Conservation (phyloP, 2,797 vertebrate genomes). For the Glyptemys insculpta region DNA sequence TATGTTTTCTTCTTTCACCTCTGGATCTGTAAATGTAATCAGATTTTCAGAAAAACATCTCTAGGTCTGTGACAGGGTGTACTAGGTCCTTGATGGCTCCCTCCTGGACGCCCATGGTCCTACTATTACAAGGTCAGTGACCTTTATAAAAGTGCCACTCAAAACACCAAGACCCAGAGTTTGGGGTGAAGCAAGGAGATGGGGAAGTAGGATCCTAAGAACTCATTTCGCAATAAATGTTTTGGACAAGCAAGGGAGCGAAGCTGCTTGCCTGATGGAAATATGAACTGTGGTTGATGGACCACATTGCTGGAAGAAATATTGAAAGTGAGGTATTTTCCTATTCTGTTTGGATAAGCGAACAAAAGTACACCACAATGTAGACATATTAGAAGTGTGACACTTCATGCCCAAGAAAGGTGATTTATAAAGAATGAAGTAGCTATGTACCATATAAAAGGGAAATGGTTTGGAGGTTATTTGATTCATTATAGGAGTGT, state of each 20-base stretch:
- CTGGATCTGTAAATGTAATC: not conserved
- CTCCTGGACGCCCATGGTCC: not conserved
- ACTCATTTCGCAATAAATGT: not conserved
- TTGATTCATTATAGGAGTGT: not conserved
- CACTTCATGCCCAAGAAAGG: accelerated
- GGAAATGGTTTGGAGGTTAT: not conserved
- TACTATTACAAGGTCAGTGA: not conserved
- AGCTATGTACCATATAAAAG: not conserved
- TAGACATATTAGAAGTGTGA: not conserved
- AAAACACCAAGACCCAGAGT: not conserved
- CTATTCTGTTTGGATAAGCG: not conserved
- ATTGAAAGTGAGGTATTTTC: not conserved
- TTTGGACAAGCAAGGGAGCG: not conserved
- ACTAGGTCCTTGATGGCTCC: not conserved
- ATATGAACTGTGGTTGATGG: not conserved
- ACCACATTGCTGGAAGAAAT: not conserved
- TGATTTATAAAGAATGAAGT: not conserved
- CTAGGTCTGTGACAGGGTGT: not conserved
- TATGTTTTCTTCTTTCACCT: conserved; percentile 37
- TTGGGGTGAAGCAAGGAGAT: not conserved
- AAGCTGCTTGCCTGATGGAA: not conserved
- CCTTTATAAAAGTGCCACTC: not conserved
- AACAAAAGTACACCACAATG: not conserved
- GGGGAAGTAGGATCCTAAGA: not conserved
- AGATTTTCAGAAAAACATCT: not conserved